A percentile compares a stretch with the other conserved stretches of the same genome.
phyloP scores from a whole-genome alignment of 2,113 vertebrate species.

The Merops nubicus region DNA sequence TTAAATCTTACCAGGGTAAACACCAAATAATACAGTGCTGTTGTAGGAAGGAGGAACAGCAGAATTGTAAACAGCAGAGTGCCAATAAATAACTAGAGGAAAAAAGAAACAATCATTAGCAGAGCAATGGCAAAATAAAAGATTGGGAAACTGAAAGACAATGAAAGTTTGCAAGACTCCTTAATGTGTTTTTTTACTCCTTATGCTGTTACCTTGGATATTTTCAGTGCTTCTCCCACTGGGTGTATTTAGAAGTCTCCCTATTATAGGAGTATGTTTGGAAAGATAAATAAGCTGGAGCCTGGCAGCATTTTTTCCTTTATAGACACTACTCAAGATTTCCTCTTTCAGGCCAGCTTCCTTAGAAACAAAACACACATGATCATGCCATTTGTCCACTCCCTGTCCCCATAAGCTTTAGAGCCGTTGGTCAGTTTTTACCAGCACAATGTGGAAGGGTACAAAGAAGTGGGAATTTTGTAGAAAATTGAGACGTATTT shows the following conservation, averaged over 20 bases:
- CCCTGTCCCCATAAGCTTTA: neutral
- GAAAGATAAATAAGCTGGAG: neutral
- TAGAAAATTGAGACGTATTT: neutral
- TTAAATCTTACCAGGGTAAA: constrained; percentile 89
- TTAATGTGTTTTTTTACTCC: neutral
- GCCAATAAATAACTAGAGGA: constrained; percentile 89
- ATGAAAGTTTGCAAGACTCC: neutral
- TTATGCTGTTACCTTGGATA: neutral
- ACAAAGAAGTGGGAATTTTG: neutral
- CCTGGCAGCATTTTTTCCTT: neutral
- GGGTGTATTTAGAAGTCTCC: neutral
- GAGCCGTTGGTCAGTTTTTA: neutral
- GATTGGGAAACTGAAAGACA: neutral
- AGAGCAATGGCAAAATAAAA: neutral
- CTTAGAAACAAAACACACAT: neutral
- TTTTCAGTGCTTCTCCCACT: neutral
- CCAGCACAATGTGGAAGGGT: neutral
- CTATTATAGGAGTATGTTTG: neutral
- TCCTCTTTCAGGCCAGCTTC: neutral
- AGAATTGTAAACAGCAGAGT: constrained; percentile 94
- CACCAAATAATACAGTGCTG: constrained; percentile 95
- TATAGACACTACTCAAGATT: neutral
- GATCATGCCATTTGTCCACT: neutral
- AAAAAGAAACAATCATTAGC: constrained; percentile 25
- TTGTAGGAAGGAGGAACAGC: constrained; percentile 94